Percentiles rank a stretch among this genome's conserved stretches.
These are phyloP conservation scores for Terrapene triunguis DNA, from an alignment of 2,113 vertebrate genomes.

Conservation along the genomic window DNA sequence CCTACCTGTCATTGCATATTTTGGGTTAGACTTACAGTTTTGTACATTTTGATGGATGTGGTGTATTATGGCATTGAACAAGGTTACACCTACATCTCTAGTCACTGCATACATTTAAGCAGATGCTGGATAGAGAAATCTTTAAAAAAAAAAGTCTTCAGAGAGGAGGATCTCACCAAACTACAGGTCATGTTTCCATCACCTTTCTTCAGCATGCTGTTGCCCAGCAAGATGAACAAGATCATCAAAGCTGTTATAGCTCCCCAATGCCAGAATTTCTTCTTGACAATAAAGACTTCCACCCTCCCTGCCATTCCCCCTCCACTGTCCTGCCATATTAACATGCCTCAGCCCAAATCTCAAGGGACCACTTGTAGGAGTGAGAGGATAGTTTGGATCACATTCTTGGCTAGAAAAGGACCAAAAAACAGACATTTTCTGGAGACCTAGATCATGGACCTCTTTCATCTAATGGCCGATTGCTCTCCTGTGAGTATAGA, in stretches of 20 bases:
- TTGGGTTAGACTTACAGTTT: background rate
- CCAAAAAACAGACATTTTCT: background rate
- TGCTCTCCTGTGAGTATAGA: background rate
- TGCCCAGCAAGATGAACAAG: background rate
- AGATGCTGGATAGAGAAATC: background rate
- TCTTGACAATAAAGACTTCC: background rate
- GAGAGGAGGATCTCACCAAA: background rate
- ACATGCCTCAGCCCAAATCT: background rate
- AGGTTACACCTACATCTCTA: background rate
- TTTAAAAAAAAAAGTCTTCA: background rate
- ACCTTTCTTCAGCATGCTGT: background rate
- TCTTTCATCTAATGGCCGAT: background rate
- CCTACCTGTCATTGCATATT: background rate
- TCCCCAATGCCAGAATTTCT: background rate
- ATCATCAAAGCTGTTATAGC: background rate
- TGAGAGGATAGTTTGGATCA: background rate
- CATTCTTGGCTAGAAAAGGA: background rate
- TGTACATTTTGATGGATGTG: background rate
- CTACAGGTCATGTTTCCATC: background rate
- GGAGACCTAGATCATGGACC: background rate
- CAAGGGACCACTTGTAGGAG: background rate
- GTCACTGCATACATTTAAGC: background rate
- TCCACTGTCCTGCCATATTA: background rate
- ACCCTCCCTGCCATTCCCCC: background rate
- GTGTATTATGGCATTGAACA: background rate